A percentile compares a stretch with the other conserved stretches of the same genome.
Evolutionary conservation across 2,888 invertebrate species (phyloP).

Genomic region (Dicyrtomina minuta): DNA sequence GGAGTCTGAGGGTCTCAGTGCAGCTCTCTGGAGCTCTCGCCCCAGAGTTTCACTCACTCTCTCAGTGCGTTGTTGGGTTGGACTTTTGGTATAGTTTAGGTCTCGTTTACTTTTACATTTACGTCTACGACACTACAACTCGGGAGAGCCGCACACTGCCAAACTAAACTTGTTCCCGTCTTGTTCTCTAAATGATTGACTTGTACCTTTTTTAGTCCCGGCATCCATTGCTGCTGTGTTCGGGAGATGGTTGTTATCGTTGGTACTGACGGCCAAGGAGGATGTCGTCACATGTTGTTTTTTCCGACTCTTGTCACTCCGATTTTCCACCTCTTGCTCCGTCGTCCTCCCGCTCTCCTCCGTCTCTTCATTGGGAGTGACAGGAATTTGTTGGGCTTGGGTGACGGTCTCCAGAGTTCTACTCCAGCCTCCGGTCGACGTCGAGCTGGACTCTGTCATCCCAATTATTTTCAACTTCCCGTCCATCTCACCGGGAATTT

Average conservation of each 20-base stretch:
- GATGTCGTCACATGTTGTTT: constrained; percentile 4
- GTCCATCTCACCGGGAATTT: not conserved
- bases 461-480: too few species aligned
- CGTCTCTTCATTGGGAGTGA: not conserved
- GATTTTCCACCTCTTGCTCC: not conserved
- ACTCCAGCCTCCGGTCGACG: not conserved
- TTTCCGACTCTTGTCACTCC: not conserved
- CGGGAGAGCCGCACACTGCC: too few species aligned
- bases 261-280: not conserved
- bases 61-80: too few species aligned
- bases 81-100: too few species aligned
- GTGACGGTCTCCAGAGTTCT: too few species aligned
- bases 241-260: too few species aligned
- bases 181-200: not conserved
- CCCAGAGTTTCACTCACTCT: too few species aligned
- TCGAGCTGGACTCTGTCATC: not conserved
- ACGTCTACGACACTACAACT: too few species aligned
- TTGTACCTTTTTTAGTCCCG: not conserved
- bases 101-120: too few species aligned
- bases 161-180: too few species aligned
- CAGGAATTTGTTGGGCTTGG: not conserved
- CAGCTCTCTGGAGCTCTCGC: too few species aligned
- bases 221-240: not conserved
- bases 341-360: not conserved
- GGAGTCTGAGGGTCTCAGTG: too few species aligned